Base-by-base conservation (phyloP, 1,140 invertebrate species). In the Bombus polaris region DNA sequence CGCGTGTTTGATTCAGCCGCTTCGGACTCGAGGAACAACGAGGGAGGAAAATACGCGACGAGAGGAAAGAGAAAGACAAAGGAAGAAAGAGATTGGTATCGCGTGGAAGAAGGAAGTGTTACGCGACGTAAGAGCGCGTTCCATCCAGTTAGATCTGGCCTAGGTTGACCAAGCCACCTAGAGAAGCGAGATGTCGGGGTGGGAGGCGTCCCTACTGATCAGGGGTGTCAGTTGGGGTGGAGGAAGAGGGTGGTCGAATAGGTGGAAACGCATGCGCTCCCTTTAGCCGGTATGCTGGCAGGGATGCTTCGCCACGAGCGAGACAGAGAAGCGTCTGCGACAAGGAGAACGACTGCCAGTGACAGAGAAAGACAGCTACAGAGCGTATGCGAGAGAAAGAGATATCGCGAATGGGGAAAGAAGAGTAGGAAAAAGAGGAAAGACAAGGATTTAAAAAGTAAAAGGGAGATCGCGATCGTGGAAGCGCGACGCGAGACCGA, bases 221-320 rank as follows among this genome's bases (percentile, higher is more conserved):
- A 47, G 35, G 84, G 47, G 84, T 86, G 84, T 86, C 57, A 44
- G 76, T 84, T 37, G 83, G 39, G 66, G 53, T 72, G 66, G 47
- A 72, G 59, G 47, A 75, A 85, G 44, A 82, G 84, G 59, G 84
- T 81, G 59, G 59, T 74, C 77, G 83, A 73, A 66, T 81, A 73
- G 70, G 71, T 68, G 71, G 71, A 35, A 71, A 76, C 84, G 84
- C 84, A 86, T 86, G 84, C 84, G 84, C 84, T 18, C 25, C 42
- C n/a, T 73, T n/a, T 22, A 25, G 9, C 32, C 91, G 91, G 18
- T 44, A 37, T 82, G 35, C 89, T 32, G 87, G 80, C 44, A 89
- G 91, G 57, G 90, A 92, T 65, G 89, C 85, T 5, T 90, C 85
- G 12, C 82, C 25, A 10, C 25, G 66, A 87, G 71, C 8, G 83